A percentile compares a stretch with the other conserved stretches of the same genome.
These are phyloP conservation scores for Hexactinellida sp. DNA, from an alignment of 37 sponge, comb jelly and placozoan genomes.

Conservation along the genomic window DNA sequence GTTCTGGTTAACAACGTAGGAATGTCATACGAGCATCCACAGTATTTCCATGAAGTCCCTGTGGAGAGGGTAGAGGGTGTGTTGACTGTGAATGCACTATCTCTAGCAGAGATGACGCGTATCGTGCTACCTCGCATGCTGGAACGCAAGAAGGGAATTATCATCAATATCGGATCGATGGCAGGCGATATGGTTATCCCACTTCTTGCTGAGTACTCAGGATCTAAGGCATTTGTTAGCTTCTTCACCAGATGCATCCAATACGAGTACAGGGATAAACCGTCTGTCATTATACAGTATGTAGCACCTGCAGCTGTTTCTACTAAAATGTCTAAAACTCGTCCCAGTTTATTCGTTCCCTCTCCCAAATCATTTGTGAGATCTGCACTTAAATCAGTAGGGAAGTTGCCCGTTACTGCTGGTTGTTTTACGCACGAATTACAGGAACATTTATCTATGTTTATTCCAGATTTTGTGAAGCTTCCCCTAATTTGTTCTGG, in stretches of 20 bases:
- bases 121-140: slow-evolving; percentile 19
- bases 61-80: background rate
- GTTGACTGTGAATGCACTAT: slow-evolving; percentile 14
- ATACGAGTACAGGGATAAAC: background rate
- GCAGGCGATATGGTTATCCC: background rate
- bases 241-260: background rate
- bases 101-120: slow-evolving; percentile 18
- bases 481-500: background rate
- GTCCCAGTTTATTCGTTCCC: background rate
- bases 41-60: background rate
- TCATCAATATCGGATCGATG: slow-evolving; percentile 12
- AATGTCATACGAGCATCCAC: background rate
- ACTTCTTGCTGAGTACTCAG: slow-evolving; percentile 16
- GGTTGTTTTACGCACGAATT: background rate
- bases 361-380: background rate
- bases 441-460: background rate
- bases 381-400: background rate
- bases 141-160: slow-evolving; percentile 2
- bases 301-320: background rate
- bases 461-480: background rate
- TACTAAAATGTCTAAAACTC: background rate
- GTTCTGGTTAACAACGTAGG: background rate
- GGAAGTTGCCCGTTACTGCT: background rate
- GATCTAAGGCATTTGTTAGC: slow-evolving; percentile 16
- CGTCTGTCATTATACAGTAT: background rate